Evolutionary conservation across 2,797 vertebrate genomes (phyloP), one percentile per base, ranked within the genome.

Genomic region (Bucorvus abyssinicus): DNA sequence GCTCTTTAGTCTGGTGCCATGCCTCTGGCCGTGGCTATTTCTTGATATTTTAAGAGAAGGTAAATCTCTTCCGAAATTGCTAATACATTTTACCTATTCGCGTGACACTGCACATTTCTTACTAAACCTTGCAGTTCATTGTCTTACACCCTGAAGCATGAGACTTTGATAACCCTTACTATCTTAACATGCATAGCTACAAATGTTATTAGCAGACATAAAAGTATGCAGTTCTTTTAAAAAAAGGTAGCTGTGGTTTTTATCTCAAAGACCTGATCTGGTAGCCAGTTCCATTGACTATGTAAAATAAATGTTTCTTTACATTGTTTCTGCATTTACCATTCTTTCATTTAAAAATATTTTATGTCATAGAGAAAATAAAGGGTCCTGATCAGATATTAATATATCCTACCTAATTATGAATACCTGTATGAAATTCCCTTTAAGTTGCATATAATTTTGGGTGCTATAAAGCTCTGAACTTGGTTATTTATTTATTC

Each of bases 1-100:
- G 95, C 89, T 91, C 87, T 93, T 14, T 84, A 77, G 90, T 91
- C 86, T 95, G 52, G 36, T 95, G 83, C 70, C 61, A 22, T 96
- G 79, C 84, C 91, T 94, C 88, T 88, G 84, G 96, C 93, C 92
- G 45, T 92, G 91, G 75, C 83, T 91, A 70, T 75, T 94, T 92
- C 93, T 87, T 90, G 74, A 60, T 94, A 77, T 91, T 94, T 92
- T 92, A 93, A 69, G 95, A 92, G 45, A 84, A 85, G 55, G 68
- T 88, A 86, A 84, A 81, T 87, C 76, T 87, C 64, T 78, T 93
- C 59, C 69, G 47, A 94, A 87, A 95, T 92, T 92, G 70, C 50
- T 95, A 75, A 92, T 78, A 71, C 14, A 13, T 95, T n/a, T 71
- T 94, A 89, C 10, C 59, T 34, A 56, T 94, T 91, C 91, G 53